A percentile compares a stretch with the other conserved stretches of the same genome.
Conservation (phyloP, 2,888 invertebrate genomes). For the Sylvicola cinctus region DNA sequence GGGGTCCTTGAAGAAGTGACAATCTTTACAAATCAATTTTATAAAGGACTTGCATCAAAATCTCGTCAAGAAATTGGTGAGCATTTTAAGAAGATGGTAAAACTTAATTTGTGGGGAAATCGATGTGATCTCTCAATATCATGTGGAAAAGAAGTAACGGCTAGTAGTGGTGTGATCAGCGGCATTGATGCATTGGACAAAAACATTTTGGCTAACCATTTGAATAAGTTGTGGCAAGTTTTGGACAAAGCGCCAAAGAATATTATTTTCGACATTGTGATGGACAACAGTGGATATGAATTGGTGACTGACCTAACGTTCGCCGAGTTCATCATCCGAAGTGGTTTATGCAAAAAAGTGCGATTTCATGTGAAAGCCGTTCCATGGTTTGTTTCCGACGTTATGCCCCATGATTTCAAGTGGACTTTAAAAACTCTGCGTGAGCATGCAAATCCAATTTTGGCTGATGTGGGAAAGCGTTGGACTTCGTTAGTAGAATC, state of each 20-base stretch:
- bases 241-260: constrained; percentile 10
- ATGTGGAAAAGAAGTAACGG: constrained; percentile 40
- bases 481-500: constrained; percentile 36
- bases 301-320: constrained; percentile 74
- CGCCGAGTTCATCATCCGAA: constrained; percentile 52
- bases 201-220: constrained; percentile 40
- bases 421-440: constrained; percentile 37
- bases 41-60: background rate
- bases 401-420: constrained; percentile 48
- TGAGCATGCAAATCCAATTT: constrained; percentile 14
- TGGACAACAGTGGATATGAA: constrained; percentile 92
- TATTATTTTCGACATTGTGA: constrained; percentile 42
- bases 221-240: constrained; percentile 32
- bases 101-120: constrained; percentile 85
- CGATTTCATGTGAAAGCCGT: constrained; percentile 69
- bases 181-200: constrained; percentile 31
- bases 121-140: constrained; percentile 82
- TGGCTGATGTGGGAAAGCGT: constrained; percentile 28
- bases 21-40: background rate
- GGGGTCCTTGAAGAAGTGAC: background rate
- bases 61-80: background rate
- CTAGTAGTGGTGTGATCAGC: constrained; percentile 32
- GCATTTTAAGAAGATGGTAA: constrained; percentile 12
- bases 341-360: constrained; percentile 40
- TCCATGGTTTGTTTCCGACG: constrained; percentile 95